Evolutionary conservation across 2,797 vertebrate species (phyloP).

Genomic region (Labeo calbasu): DNA sequence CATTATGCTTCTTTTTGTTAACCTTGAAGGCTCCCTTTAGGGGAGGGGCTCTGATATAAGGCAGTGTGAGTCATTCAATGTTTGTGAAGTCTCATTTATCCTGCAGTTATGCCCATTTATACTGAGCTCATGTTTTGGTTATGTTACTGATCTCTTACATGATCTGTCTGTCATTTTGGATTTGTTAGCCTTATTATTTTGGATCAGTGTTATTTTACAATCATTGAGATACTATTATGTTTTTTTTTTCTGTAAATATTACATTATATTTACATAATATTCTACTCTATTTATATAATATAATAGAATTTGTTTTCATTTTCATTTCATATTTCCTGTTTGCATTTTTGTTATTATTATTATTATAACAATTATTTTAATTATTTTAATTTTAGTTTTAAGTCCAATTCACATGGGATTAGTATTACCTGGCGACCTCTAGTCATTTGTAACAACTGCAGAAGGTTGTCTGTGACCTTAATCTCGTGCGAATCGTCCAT

Average conservation of each 20-base stretch:
- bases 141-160: neutral
- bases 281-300: too few relatives aligned
- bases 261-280: too few relatives aligned
- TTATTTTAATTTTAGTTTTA: too few relatives aligned
- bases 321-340: neutral
- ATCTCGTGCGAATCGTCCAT: too few relatives aligned
- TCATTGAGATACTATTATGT: neutral
- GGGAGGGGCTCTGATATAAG: conserved; percentile 10
- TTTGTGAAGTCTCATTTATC: conserved; percentile 63
- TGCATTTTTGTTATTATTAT: neutral
- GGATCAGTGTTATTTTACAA: neutral
- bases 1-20: conserved; percentile 1
- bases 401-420: too few relatives aligned
- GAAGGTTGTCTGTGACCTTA: too few relatives aligned
- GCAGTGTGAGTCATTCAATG: conserved; percentile 78
- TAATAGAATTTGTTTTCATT: neutral
- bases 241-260: too few relatives aligned
- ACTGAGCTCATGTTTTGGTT: neutral
- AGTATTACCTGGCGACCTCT: too few relatives aligned
- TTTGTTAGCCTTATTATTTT: neutral
- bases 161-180: too few relatives aligned
- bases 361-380: too few relatives aligned
- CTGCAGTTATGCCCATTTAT: neutral
- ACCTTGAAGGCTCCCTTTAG: conserved; percentile 17
- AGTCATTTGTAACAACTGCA: too few relatives aligned